Conservation (phyloP, 2,113 vertebrate species). For the Pygoscelis adeliae region DNA sequence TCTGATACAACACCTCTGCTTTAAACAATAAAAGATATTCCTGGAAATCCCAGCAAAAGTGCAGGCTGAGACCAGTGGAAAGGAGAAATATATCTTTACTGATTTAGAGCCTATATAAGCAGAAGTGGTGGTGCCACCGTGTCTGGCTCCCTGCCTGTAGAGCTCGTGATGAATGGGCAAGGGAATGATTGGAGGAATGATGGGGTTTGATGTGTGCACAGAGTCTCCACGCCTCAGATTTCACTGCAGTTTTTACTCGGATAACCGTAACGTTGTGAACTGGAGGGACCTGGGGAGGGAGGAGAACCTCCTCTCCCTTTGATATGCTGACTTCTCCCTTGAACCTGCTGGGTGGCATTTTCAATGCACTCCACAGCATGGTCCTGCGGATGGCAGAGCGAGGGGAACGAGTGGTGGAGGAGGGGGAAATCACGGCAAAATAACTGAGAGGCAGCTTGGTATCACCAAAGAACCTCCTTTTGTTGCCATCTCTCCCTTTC, state of each 20-base stretch:
- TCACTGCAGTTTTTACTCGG: slow-evolving; percentile 39
- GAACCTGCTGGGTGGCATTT: slow-evolving; percentile 42
- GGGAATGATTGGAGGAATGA: slow-evolving; percentile 35
- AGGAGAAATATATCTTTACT: slow-evolving; percentile 47
- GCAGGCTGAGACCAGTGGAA: slow-evolving; percentile 23
- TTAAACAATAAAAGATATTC: slow-evolving; percentile 59
- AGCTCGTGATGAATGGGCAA: slow-evolving; percentile 63
- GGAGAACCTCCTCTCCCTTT: slow-evolving; percentile 13
- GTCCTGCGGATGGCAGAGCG: accelerated
- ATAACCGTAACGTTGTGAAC: not conserved
- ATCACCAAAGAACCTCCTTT: not conserved
- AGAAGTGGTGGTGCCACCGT: slow-evolving; percentile 72
- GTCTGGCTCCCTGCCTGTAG: slow-evolving; percentile 70
- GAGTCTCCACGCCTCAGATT: slow-evolving; percentile 52
- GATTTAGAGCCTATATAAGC: slow-evolving; percentile 68
- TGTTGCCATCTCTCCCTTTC: not conserved
- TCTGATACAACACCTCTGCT: slow-evolving; percentile 47
- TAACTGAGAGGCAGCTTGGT: not conserved
- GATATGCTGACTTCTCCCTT: not conserved
- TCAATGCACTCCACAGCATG: not conserved
- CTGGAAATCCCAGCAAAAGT: slow-evolving; percentile 21
- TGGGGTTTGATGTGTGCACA: slow-evolving; percentile 52
- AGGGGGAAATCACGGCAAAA: not conserved
- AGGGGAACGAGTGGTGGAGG: not conserved
- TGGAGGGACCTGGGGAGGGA: not conserved